Evolutionary conservation across 64 coral and sea anemone species (phyloP).

Genomic region (Stichodactyla helianthus): DNA sequence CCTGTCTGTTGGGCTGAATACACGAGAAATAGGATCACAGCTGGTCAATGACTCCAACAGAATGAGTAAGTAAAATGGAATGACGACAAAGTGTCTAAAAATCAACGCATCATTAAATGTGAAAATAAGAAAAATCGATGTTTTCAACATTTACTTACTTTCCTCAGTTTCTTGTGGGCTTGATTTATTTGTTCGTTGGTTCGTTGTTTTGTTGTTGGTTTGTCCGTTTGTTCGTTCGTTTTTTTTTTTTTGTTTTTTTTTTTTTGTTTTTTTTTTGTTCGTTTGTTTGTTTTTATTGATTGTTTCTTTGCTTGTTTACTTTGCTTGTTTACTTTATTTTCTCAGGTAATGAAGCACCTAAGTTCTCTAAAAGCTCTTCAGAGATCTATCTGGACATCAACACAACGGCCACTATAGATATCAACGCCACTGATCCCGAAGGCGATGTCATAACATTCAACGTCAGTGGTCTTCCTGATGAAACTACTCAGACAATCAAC

Average conservation of each 20-base stretch:
- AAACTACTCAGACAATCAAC: background rate
- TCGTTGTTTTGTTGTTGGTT: too few relatives aligned
- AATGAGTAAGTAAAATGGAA: background rate
- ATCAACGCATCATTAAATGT: too few relatives aligned
- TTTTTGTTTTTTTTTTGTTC: too few relatives aligned
- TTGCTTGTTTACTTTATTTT: background rate
- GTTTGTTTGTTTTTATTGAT: too few relatives aligned
- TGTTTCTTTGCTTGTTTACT: too few relatives aligned
- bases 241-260: too few relatives aligned
- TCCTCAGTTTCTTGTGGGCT: too few relatives aligned
- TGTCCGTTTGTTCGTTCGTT: too few relatives aligned
- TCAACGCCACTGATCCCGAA: slow-evolving; percentile 16
- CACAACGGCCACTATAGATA: background rate
- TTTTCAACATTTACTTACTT: too few relatives aligned
- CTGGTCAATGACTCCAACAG: background rate
- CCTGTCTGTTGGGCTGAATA: slow-evolving; percentile 18
- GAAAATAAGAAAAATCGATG: too few relatives aligned
- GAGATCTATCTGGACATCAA: background rate
- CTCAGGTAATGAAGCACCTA: slow-evolving; percentile 27
- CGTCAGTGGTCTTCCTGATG: slow-evolving; percentile 2
- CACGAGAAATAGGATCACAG: background rate
- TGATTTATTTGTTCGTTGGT: too few relatives aligned
- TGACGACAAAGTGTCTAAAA: too few relatives aligned
- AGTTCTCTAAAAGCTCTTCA: slow-evolving; percentile 1
- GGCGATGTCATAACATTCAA: slow-evolving; percentile 13